These are phyloP conservation scores for Gymnocephalus cernua DNA, from an alignment of 2,113 vertebrate genomes.

Conservation along the genomic window DNA sequence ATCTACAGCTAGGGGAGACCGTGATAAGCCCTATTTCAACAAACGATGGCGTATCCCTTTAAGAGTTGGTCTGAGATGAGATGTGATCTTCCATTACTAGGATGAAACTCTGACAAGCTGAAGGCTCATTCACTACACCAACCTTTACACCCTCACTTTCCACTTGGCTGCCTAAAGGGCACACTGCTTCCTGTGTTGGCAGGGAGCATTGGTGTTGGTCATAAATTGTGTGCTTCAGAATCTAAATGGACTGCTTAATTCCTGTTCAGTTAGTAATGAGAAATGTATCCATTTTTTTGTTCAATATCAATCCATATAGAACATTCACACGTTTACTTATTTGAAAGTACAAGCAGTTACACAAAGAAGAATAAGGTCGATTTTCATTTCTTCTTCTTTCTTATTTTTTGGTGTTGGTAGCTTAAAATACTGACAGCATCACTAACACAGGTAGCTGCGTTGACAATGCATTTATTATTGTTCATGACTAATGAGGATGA, in stretches of 20 bases:
- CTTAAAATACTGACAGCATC: slow-evolving; percentile 4
- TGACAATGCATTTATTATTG: slow-evolving; percentile 33
- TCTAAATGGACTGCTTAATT: slow-evolving; percentile 23
- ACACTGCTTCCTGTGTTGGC: neutral
- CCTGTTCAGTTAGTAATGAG: slow-evolving; percentile 4
- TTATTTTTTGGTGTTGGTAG: neutral
- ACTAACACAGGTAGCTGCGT: neutral
- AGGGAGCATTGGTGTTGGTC: slow-evolving; percentile 12
- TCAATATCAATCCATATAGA: neutral
- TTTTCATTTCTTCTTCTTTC: neutral
- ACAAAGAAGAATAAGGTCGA: neutral
- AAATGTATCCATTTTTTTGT: neutral
- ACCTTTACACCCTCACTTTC: slow-evolving; percentile 25
- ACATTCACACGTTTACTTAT: neutral
- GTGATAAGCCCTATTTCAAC: too few species aligned
- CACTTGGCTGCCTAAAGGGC: slow-evolving; percentile 39
- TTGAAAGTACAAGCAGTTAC: neutral
- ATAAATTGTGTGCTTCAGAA: slow-evolving; percentile 22
- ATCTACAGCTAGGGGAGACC: too few species aligned
- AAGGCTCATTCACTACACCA: slow-evolving; percentile 31
- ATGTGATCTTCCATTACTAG: slow-evolving; percentile 4
- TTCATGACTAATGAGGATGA: slow-evolving; percentile 26
- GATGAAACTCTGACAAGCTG: slow-evolving; percentile 18
- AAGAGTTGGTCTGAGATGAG: neutral
- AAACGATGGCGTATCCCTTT: too few species aligned